Evolutionary conservation across 2,113 vertebrate genomes (phyloP), one percentile per base, ranked within the genome.

Genomic region (Ascaphus truei): DNA sequence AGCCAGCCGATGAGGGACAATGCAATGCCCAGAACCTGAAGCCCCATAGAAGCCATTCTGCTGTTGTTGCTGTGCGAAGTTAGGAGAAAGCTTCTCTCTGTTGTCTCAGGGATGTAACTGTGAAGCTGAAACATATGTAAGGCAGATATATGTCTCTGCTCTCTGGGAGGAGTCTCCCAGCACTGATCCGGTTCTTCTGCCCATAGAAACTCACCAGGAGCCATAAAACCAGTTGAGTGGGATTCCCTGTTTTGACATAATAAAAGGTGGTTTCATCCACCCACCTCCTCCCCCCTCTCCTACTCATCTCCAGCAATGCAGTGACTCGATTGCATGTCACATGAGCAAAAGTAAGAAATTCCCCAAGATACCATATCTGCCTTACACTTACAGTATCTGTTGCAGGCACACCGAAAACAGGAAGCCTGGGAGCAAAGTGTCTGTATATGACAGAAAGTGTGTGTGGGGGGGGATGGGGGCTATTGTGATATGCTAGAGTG

Each of bases 1-100:
- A 89, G 15, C 94, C 95, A 98, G 61, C 95, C 96, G 47, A 95
- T 72, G 56, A 96, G 86, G 0, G 92, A 90, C 52, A 98, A 83
- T 15, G 82, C 81, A 0, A 95, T 92, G 58, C 92, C 94, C 74
- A 95, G 29, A 76, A 98, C 83, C 80, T 98, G 95, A 3, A 95
- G 88, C 25, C 92, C 93, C 83, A 92, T 77, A 1, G 93, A 93
- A 12, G 89, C 90, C 96, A 98, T 98, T 1, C 5, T 48, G 43
- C 1, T 0, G 52, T 1, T 13, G 39, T 34, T 39, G 8, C 20
- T 8, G n/a, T 6, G 33, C 33, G 30, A 18, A n/a, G 36, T 12
- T 58, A n/a, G 7, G n/a, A 18, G 5, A 36, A 27, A 43, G 20
- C 30, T 39, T 53, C 22, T 36, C 27, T 47, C 3, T 6, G 10